Conservation (phyloP, 2,888 invertebrate genomes). For the Oscheius sp. region DNA sequence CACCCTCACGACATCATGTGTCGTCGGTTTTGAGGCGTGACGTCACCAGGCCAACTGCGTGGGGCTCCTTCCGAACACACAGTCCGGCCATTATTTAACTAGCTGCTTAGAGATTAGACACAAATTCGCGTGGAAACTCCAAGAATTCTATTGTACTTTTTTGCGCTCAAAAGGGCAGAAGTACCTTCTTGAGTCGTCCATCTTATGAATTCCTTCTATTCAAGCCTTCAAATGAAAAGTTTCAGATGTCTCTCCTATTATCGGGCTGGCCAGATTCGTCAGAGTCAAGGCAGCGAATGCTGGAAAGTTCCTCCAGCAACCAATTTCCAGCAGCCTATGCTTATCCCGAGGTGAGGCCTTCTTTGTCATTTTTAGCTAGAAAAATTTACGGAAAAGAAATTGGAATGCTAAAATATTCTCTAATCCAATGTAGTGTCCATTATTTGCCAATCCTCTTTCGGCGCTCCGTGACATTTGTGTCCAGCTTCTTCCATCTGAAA, state of each 20-base stretch:
- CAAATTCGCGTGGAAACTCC: no score
- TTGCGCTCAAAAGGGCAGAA: no score
- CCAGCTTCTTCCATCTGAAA: background rate
- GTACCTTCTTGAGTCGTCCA: background rate
- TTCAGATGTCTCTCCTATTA: slow-evolving; percentile 40
- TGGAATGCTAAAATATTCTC: no score
- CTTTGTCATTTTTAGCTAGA: background rate
- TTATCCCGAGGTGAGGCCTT: slow-evolving; percentile 22
- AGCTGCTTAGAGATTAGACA: slow-evolving; percentile 16
- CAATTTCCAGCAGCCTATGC: slow-evolving; percentile 36
- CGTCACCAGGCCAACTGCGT: background rate
- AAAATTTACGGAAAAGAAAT: background rate
- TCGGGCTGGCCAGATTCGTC: slow-evolving; percentile 53
- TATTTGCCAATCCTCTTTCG: background rate
- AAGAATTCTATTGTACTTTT: background rate
- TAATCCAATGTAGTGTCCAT: background rate
- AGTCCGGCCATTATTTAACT: slow-evolving; percentile 23
- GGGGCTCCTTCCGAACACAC: slow-evolving; percentile 12
- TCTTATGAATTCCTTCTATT: background rate
- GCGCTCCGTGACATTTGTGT: background rate
- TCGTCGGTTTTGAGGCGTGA: background rate
- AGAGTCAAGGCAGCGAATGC: slow-evolving; percentile 53
- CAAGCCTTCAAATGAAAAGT: no score
- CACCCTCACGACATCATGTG: background rate
- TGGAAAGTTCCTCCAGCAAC: slow-evolving; percentile 49